Base-by-base conservation (phyloP, 2,113 vertebrate genomes). In the Egretta garzetta region DNA sequence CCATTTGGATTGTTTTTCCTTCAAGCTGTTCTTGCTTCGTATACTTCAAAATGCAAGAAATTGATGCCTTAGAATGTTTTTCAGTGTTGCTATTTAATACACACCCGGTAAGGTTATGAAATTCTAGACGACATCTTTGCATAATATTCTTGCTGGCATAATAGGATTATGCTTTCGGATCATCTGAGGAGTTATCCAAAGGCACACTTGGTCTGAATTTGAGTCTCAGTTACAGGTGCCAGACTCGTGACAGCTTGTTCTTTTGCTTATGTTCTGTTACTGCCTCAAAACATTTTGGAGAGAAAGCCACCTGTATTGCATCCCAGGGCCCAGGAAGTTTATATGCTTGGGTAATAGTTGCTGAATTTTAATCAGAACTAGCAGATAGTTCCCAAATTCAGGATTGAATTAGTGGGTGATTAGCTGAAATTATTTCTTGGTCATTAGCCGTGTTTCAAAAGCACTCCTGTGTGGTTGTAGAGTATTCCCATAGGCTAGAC, bases 81-180 rank as follows among this genome's bases (percentile, higher is more conserved):
- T 73, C 39, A 24, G 7, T 62, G 72, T 59, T 86, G 24, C 49
- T 82, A 6, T 77, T 84, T 49, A 71, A 67, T 73, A 52, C 17
- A 56, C 22, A 16, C n/a, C 39, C 0, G 0, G 5, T 67, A 79
- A 63, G 14, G 27, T 68, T 67, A 41, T 0, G 0, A 86, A 92
- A 70, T 84, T 73, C 41, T 92, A 60, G 56, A 82, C 71, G 18
- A 52, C 8, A 3, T 45, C 53, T 90, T 73, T 80, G 53, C 32
- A 8, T 90, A 86, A 66, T 83, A 45, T 17, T 86, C 10, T 80
- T 80, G 27, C 39, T 76, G 41, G 24, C 55, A 5, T 68, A 73
- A 63, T 28, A 33, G 22, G 28, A 52, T 30, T 72, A n/a, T 73
- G 45, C n/a, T 67, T 4, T 74, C 43, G 18, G 20, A 8, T 88